These are phyloP conservation scores for Heteractis magnifica DNA, from an alignment of 92 coral and sea anemone species.

Conservation along the genomic window DNA sequence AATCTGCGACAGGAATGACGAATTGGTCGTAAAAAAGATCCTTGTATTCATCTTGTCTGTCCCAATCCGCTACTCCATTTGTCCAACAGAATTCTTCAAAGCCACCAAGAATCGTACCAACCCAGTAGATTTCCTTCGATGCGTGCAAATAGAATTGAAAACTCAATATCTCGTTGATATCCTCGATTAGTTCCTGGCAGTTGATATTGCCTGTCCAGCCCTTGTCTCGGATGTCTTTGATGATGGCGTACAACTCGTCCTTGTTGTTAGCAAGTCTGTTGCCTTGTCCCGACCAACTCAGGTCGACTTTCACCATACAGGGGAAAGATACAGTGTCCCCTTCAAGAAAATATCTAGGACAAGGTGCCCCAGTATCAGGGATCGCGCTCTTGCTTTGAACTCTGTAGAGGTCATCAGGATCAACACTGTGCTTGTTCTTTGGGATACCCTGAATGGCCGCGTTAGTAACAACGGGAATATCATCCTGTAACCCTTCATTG, in stretches of 20 bases:
- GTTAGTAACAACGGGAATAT: slow-evolving; percentile 42
- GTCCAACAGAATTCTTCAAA: neutral
- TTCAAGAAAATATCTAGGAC: slow-evolving; percentile 32
- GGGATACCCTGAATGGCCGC: slow-evolving; percentile 50
- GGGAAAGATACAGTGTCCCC: slow-evolving; percentile 38
- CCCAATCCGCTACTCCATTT: neutral
- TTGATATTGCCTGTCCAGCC: slow-evolving; percentile 32
- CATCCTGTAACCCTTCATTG: slow-evolving; percentile 48
- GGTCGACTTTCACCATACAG: slow-evolving; percentile 55
- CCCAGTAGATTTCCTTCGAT: neutral
- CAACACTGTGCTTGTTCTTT: slow-evolving; percentile 41
- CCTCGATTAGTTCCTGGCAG: slow-evolving; percentile 34
- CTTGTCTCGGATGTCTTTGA: slow-evolving; percentile 32
- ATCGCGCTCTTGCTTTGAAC: slow-evolving; percentile 49
- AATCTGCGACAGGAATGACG: slow-evolving; percentile 41
- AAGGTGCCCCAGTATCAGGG: slow-evolving; percentile 46
- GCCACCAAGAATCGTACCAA: neutral
- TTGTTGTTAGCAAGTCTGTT: slow-evolving; percentile 40
- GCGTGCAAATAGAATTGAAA: slow-evolving; percentile 21
- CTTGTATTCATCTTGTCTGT: slow-evolving; percentile 29
- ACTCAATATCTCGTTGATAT: slow-evolving; percentile 45
- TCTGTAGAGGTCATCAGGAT: slow-evolving; percentile 49
- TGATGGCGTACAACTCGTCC: slow-evolving; percentile 27
- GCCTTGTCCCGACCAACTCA: slow-evolving; percentile 52
- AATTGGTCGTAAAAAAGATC: slow-evolving; percentile 35